phyloP scores from a whole-genome alignment of 2,797 vertebrate genomes.

The Morus bassanus region DNA sequence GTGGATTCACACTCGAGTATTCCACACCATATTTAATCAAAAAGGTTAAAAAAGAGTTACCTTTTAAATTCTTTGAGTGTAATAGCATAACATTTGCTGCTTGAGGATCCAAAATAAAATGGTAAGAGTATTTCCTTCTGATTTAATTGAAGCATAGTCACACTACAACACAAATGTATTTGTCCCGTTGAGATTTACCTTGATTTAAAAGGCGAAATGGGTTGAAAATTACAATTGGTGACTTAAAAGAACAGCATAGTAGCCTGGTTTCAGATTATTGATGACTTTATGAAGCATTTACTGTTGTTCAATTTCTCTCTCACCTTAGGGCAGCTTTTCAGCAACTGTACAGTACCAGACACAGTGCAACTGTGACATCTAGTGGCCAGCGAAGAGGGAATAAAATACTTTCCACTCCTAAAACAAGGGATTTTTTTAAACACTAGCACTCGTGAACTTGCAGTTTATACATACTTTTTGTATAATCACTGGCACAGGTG shows the following conservation, averaged over 20 bases:
- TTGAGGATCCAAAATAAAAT: neutral
- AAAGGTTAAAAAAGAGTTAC: neutral
- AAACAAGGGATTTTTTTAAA: neutral
- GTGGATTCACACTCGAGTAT: neutral
- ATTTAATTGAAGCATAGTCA: neutral
- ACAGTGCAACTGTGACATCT: constrained; percentile 65
- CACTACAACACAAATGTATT: neutral
- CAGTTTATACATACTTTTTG: neutral
- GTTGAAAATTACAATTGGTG: neutral
- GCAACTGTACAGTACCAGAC: neutral
- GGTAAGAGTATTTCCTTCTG: neutral
- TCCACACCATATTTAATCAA: neutral
- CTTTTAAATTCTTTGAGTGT: neutral
- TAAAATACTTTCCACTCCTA: neutral
- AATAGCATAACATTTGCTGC: neutral
- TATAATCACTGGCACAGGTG: neutral
- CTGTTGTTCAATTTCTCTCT: neutral
- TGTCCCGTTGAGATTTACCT: neutral
- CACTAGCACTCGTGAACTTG: neutral
- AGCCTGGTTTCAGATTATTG: neutral
- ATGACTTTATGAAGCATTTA: neutral
- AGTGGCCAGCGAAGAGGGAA: neutral
- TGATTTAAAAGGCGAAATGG: neutral
- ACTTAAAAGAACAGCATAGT: neutral
- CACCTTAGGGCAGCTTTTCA: neutral